Base-by-base conservation (phyloP, 2,888 invertebrate species). In the Cryptophagus acutangulus region DNA sequence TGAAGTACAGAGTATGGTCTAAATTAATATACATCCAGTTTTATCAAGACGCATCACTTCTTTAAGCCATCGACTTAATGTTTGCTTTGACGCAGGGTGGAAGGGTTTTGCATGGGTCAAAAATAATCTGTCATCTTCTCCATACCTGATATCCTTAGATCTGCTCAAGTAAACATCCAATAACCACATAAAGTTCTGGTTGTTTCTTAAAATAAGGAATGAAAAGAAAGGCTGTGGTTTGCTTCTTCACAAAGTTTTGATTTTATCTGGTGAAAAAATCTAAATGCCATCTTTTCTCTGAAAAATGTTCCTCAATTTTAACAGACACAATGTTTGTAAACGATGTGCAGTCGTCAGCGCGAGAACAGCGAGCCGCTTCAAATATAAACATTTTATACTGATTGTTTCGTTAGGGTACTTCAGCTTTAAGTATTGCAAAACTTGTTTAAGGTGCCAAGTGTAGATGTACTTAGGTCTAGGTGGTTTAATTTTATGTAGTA, bases 401-500 rank as follows among this genome's bases (percentile, higher is more conserved):
- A 38, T 3, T 3, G 9, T 12, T 3, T 24, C 24, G n/a, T 24
- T 24, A 8, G 20, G 36, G 10, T 20, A 12, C 40, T 12, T 15
- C 8, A 3, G 9, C 10, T 13, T n/a, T 18, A 40, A 4, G 13
- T 4, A 38, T 13, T 37, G 10, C 14, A 39, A 13, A 8, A 39
- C 37, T 12, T 10, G 14, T 9, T 24, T 17, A n/a, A 54, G 52
- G 29, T 62, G 48, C 57, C 59, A 60, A 1, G 42, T 57, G 6
- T 6, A n/a, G 25, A 54, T 41, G 38, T 58, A 49, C 38, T 38
- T 46, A 6, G 46, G 41, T 40, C 15, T 39, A 18, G 35, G 30
- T 18, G 46, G 49, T 29, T 42, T 46, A 30, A 46, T n/a, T n/a
- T n/a, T n/a, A n/a, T n/a, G n/a, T n/a, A n/a, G n/a, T n/a, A n/a